Percentiles rank a stretch among this genome's conserved stretches.
These are phyloP conservation scores for Plusia festucae DNA, from an alignment of 2,888 invertebrate species.

Conservation along the genomic window DNA sequence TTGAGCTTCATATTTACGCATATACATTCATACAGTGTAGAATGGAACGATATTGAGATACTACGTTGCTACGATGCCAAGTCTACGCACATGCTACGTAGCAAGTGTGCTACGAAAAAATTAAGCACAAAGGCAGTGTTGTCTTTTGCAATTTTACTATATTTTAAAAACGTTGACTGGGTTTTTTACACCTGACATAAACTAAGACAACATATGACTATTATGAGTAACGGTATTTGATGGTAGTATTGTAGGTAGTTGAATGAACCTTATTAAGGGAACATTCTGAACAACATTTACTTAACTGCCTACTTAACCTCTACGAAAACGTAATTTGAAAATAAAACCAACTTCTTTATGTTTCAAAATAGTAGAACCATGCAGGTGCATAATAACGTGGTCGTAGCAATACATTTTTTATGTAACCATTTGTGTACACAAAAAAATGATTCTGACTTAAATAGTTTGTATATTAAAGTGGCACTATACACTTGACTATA, in stretches of 20 bases:
- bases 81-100: conserved; percentile 65
- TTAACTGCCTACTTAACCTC: too few species aligned
- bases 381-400: too few species aligned
- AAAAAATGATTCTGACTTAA: too few species aligned
- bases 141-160: too few species aligned
- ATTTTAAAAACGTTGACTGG: not conserved
- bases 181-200: not conserved
- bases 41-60: conserved; percentile 18
- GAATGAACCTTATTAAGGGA: not conserved
- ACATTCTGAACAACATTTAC: too few species aligned
- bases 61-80: conserved; percentile 58
- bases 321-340: too few species aligned
- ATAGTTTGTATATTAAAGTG: too few species aligned
- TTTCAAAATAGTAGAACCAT: too few species aligned
- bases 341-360: too few species aligned
- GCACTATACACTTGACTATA: too few species aligned
- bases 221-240: not conserved
- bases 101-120: conserved; percentile 56
- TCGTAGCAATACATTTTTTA: too few species aligned
- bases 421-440: too few species aligned
- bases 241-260: not conserved
- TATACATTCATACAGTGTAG: conserved; percentile 20
- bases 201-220: not conserved
- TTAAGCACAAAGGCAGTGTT: conserved; percentile 12
- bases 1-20: conserved; percentile 22